Percentiles rank a stretch among this genome's conserved stretches.
Conservation (phyloP, 1,140 invertebrate genomes). For the Teleogryllus occipitalis region DNA sequence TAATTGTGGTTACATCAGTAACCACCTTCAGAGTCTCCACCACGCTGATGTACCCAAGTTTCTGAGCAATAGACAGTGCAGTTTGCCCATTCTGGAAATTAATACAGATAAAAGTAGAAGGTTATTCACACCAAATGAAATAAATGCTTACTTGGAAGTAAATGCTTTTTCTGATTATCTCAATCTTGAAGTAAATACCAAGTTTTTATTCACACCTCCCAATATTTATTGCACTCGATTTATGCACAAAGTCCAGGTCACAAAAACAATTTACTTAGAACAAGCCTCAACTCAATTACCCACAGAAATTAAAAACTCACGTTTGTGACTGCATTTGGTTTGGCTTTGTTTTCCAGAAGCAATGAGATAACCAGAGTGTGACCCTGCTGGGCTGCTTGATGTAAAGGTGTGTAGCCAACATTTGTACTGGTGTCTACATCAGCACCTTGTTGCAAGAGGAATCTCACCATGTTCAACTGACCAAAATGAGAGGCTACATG, state of each 20-base stretch:
- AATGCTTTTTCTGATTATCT: too few relatives aligned
- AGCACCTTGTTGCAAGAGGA: conserved; percentile 76
- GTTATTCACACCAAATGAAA: too few relatives aligned
- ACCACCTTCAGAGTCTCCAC: conserved; percentile 94
- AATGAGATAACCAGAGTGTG: conserved; percentile 92
- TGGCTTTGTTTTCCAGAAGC: conserved; percentile 86
- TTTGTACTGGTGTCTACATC: conserved; percentile 60
- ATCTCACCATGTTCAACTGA: conserved; percentile 88
- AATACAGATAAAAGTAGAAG: conserved; percentile 13
- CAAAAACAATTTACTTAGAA: neutral
- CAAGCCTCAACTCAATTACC: neutral
- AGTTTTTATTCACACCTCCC: neutral
- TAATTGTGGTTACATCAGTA: conserved; percentile 81
- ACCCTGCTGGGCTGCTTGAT: conserved; percentile 97
- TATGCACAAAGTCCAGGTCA: neutral
- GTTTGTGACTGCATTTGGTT: conserved; percentile 87
- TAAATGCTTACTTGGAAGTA: too few relatives aligned
- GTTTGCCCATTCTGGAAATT: conserved; percentile 85
- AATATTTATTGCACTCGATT: neutral
- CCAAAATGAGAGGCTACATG: conserved; percentile 97
- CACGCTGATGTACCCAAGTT: conserved; percentile 94
- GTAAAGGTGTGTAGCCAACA: conserved; percentile 93
- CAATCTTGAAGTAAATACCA: neutral
- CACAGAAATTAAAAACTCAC: conserved; percentile 50
- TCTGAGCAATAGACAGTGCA: conserved; percentile 89